phyloP scores from a whole-genome alignment of 1,140 invertebrate species.

The Ceratina calcarata region DNA sequence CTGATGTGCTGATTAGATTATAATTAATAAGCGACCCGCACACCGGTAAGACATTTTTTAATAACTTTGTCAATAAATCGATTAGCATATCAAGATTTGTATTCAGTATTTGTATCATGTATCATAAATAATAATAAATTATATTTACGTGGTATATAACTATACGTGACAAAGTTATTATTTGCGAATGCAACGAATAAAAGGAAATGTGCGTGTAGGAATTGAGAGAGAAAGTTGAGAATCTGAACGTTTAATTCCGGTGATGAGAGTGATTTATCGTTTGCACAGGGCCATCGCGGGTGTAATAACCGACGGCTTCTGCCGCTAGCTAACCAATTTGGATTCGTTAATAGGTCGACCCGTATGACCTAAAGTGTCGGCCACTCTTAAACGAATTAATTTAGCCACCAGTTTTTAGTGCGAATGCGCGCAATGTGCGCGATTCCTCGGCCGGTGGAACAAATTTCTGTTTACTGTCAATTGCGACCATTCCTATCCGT shows the following conservation, averaged over 20 bases:
- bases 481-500: constrained; percentile 26
- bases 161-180: background rate
- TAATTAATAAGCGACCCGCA: no score
- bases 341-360: constrained; percentile 58
- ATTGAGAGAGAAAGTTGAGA: background rate
- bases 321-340: constrained; percentile 50
- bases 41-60: no score
- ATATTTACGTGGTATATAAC: background rate
- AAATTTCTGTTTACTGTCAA: constrained; percentile 17
- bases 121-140: no score
- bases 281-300: constrained; percentile 29
- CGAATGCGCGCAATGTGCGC: constrained; percentile 25
- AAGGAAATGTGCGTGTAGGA: background rate
- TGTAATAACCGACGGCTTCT: constrained; percentile 48
- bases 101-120: no score
- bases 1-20: no score
- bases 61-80: no score
- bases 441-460: background rate
- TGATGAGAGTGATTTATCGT: constrained; percentile 46
- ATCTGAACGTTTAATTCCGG: background rate
- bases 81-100: no score
- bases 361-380: constrained; percentile 48
- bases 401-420: constrained; percentile 22
- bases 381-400: constrained; percentile 59
- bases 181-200: background rate